A percentile compares a stretch with the other conserved stretches of the same genome.
These are phyloP conservation scores for Neria commutata DNA, from an alignment of 2,888 invertebrate genomes.

Conservation along the genomic window DNA sequence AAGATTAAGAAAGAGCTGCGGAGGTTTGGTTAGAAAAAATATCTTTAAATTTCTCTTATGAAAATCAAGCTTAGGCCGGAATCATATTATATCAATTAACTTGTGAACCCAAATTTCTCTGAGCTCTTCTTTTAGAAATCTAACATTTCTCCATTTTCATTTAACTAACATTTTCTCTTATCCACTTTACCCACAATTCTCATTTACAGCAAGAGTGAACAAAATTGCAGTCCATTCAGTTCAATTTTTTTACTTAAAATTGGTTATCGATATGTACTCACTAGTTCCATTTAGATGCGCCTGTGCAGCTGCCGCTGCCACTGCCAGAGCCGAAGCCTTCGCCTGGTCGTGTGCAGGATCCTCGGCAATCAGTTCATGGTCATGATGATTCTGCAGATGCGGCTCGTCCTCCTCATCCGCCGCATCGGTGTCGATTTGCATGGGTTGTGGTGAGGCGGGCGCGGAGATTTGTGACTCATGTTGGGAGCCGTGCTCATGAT, in stretches of 20 bases:
- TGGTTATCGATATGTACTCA: conserved; percentile 65
- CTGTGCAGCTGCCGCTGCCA: conserved; percentile 64
- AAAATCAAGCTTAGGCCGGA: too few species aligned
- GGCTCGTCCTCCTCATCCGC: conserved; percentile 25
- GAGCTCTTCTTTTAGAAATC: too few species aligned
- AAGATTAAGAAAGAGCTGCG: too few species aligned
- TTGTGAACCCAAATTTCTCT: too few species aligned
- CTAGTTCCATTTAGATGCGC: conserved; percentile 72
- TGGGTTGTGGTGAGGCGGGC: conserved; percentile 40
- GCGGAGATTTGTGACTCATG: conserved; percentile 28
- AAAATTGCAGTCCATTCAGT: conserved; percentile 10
- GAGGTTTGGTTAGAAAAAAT: too few species aligned
- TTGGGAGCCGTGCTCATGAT: conserved; percentile 23
- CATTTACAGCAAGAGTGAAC: too few species aligned
- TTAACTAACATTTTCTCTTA: too few species aligned
- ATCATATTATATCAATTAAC: too few species aligned
- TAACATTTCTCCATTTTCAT: too few species aligned
- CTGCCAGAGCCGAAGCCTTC: conserved; percentile 61
- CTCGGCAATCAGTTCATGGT: too few species aligned
- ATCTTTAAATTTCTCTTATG: too few species aligned
- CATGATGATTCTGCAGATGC: conserved; percentile 11
- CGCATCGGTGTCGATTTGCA: conserved; percentile 53
- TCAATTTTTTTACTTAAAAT: conserved; percentile 30
- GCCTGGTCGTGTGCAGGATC: conserved; percentile 45
- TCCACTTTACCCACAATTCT: too few species aligned